phyloP scores from a whole-genome alignment of 2,888 invertebrate genomes.

The Caenorhabditis sp. region DNA sequence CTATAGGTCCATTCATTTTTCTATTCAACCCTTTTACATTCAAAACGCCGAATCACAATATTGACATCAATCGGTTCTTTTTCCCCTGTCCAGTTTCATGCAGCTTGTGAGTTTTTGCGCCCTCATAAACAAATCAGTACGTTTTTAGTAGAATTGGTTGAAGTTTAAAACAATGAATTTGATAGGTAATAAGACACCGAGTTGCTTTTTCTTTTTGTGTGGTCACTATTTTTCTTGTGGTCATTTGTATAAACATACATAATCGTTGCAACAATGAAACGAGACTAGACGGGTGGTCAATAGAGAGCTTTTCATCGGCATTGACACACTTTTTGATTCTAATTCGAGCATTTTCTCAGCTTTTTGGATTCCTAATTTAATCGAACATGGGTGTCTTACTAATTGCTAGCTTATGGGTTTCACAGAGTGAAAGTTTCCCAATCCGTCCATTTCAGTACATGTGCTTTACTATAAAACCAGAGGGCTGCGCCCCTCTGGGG shows the following conservation, averaged over 20 bases:
- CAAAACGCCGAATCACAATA: conserved; percentile 32
- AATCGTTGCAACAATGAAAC: conserved; percentile 45
- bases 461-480: too few relatives aligned
- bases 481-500: too few relatives aligned
- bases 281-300: conserved; percentile 34
- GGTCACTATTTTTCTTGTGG: conserved; percentile 42
- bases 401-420: not conserved
- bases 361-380: too few relatives aligned
- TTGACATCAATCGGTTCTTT: conserved; percentile 37
- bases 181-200: conserved; percentile 50
- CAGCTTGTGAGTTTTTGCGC: conserved; percentile 21
- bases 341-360: not conserved
- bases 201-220: conserved; percentile 48
- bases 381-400: too few relatives aligned
- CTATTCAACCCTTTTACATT: conserved; percentile 26
- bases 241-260: conserved; percentile 53
- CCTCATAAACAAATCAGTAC: conserved; percentile 4
- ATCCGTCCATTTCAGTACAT: too few relatives aligned
- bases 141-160: conserved; percentile 13
- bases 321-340: conserved; percentile 12
- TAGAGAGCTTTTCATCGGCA: conserved; percentile 3
- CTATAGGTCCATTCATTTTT: conserved; percentile 27
- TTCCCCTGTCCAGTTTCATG: conserved; percentile 13
- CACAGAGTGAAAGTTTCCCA: not conserved
- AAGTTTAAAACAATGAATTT: conserved; percentile 29